Percentiles rank a stretch among this genome's conserved stretches.
These are phyloP conservation scores for Theropithecus gelada DNA, from an alignment of 2,113 vertebrate genomes.

Conservation along the genomic window DNA sequence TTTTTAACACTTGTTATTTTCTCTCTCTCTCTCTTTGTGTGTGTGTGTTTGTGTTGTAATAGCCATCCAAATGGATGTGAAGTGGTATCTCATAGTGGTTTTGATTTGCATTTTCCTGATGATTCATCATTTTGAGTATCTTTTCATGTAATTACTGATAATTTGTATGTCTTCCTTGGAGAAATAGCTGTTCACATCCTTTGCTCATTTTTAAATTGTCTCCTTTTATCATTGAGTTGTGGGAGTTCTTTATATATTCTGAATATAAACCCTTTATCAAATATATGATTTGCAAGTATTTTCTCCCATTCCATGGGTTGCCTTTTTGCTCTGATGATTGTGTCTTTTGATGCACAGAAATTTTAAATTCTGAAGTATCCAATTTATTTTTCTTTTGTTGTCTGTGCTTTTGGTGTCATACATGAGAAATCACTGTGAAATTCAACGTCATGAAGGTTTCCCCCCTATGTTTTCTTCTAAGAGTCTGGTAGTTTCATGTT, in stretches of 20 bases:
- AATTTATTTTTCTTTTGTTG: constrained; percentile 17
- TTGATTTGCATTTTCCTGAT: background rate
- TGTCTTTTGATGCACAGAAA: background rate
- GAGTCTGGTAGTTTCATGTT: background rate
- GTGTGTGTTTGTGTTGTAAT: background rate
- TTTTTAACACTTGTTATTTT: background rate
- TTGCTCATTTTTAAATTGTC: background rate
- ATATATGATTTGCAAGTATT: background rate
- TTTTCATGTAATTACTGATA: background rate
- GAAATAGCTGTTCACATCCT: background rate
- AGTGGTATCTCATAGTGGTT: background rate
- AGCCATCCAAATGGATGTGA: background rate
- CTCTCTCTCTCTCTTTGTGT: background rate
- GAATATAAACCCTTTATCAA: background rate
- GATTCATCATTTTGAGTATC: background rate
- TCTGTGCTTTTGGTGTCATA: background rate
- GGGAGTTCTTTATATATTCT: background rate
- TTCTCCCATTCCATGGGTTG: background rate
- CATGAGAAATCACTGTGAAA: background rate
- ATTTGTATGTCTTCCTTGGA: background rate
- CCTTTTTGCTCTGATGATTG: background rate
- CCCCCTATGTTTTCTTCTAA: background rate
- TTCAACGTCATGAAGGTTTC: background rate
- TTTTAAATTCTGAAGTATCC: background rate
- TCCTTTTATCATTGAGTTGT: background rate